Conservation (phyloP, 2,113 vertebrate genomes). For the Gnathonemus longibarbis region DNA sequence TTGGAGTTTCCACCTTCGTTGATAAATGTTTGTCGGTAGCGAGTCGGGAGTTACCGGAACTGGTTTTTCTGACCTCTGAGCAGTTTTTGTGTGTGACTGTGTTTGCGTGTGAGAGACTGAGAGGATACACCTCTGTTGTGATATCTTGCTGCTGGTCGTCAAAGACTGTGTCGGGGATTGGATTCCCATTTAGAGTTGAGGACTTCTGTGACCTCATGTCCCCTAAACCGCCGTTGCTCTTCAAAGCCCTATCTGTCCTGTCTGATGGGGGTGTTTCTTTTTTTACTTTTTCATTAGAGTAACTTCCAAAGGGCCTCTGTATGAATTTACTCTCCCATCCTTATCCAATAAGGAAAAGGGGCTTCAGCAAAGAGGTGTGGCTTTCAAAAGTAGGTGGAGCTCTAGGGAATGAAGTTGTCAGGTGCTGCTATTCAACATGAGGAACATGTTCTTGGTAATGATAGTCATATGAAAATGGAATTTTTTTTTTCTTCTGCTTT, state of each 20-base stretch:
- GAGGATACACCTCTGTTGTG: not conserved
- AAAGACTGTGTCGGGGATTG: not conserved
- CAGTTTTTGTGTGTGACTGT: slow-evolving; percentile 25
- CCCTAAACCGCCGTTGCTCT: not conserved
- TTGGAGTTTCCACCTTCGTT: not conserved
- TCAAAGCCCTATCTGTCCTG: not conserved
- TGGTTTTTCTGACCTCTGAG: slow-evolving; percentile 15
- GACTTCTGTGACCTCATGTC: not conserved
- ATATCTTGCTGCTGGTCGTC: not conserved
- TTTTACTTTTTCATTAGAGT: not conserved
- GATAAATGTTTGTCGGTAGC: not conserved
- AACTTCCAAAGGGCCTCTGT: not conserved
- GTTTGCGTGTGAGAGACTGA: not conserved
- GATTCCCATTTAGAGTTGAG: not conserved
- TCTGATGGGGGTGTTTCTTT: not conserved
- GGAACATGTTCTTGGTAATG: not conserved
- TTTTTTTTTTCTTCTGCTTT: not conserved
- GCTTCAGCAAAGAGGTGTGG: not conserved
- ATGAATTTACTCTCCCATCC: not conserved
- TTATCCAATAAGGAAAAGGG: not conserved
- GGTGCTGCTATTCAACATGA: not conserved
- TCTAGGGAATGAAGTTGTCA: not conserved
- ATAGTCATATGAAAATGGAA: not conserved
- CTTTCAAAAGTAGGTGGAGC: not conserved
- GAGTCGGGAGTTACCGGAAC: not conserved